phyloP scores from a whole-genome alignment of 2,888 invertebrate species.

The Blastobasis adustella region DNA sequence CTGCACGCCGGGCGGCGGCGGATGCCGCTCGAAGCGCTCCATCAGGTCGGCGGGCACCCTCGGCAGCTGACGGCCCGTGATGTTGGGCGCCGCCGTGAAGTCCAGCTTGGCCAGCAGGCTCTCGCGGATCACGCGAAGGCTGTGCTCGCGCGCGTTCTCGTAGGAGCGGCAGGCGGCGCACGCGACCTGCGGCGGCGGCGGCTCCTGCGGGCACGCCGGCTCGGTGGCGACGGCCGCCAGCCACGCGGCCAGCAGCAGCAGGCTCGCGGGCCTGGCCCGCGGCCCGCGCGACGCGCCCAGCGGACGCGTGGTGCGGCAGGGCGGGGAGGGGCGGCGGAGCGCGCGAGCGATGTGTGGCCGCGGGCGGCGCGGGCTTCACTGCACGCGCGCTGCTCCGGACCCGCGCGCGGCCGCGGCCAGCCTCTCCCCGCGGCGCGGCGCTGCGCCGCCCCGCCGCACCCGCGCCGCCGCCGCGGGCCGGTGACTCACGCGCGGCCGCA shows the following conservation, averaged over 20 bases:
- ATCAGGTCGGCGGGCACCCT: conserved; percentile 74
- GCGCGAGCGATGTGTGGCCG: conserved; percentile 65
- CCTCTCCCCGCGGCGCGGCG: conserved; percentile 18
- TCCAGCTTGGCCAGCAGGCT: conserved; percentile 78
- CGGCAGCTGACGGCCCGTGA: conserved; percentile 74
- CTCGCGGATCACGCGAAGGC: conserved; percentile 77
- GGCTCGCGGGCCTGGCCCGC: conserved; percentile 75
- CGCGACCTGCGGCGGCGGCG: conserved; percentile 41
- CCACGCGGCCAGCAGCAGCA: conserved; percentile 71
- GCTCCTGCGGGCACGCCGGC: conserved; percentile 54
- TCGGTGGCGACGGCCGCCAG: conserved; percentile 57
- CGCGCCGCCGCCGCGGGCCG: conserved; percentile 26
- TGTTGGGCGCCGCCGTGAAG: conserved; percentile 77
- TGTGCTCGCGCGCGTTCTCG: conserved; percentile 75
- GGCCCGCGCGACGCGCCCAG: conserved; percentile 73
- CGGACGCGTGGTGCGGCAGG: conserved; percentile 73
- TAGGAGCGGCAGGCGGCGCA: conserved; percentile 73
- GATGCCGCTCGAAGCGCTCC: conserved; percentile 64
- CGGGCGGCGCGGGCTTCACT: conserved; percentile 70
- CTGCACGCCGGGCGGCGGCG: conserved; percentile 74
- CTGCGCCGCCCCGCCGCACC: conserved; percentile 25
- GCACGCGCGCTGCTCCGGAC: conserved; percentile 46
- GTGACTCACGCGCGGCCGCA: conserved; percentile 12
- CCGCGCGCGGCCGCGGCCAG: conserved; percentile 16
- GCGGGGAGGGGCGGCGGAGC: conserved; percentile 68